A percentile compares a stretch with the other conserved stretches of the same genome.
Evolutionary conservation across 2,888 invertebrate species (phyloP).

Genomic region (Pseudococcus jackbeardsleyi): DNA sequence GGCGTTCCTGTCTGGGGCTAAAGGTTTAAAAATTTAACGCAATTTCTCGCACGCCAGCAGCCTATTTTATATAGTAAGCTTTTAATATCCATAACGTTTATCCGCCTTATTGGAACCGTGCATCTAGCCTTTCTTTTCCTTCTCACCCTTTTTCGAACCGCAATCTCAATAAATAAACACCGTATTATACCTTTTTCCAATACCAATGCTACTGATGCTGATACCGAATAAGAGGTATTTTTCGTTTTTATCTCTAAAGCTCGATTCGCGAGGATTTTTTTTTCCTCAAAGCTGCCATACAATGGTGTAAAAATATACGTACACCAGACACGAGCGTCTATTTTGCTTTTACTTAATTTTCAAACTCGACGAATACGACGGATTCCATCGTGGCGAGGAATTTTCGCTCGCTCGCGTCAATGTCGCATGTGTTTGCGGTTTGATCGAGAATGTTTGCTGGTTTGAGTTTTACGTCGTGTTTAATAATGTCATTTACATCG

Average conservation of each 20-base stretch:
- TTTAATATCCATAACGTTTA: conserved; percentile 20
- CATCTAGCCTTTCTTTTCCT: not conserved
- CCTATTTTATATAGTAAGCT: not conserved
- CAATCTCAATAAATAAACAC: conserved; percentile 17
- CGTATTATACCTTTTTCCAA: not conserved
- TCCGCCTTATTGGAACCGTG: conserved; percentile 23
- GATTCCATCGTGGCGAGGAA: not conserved
- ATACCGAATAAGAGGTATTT: not conserved
- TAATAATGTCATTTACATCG: conserved; percentile 7
- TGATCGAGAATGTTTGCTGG: not conserved
- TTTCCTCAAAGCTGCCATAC: not conserved
- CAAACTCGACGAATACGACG: not conserved
- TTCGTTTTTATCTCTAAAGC: not conserved
- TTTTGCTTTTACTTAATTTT: not conserved
- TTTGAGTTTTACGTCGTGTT: not conserved
- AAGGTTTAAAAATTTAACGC: conserved; percentile 44
- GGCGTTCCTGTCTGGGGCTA: not conserved
- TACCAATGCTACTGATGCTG: not conserved
- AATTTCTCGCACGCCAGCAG: conserved; percentile 7
- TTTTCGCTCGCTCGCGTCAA: not conserved
- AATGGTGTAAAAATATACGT: not conserved
- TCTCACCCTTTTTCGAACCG: not conserved
- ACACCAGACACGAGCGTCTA: not conserved
- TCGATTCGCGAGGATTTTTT: not conserved
- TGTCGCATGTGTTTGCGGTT: not conserved